These are phyloP conservation scores for Smittia sp. DNA, from an alignment of 2,888 invertebrate species.

Conservation along the genomic window DNA sequence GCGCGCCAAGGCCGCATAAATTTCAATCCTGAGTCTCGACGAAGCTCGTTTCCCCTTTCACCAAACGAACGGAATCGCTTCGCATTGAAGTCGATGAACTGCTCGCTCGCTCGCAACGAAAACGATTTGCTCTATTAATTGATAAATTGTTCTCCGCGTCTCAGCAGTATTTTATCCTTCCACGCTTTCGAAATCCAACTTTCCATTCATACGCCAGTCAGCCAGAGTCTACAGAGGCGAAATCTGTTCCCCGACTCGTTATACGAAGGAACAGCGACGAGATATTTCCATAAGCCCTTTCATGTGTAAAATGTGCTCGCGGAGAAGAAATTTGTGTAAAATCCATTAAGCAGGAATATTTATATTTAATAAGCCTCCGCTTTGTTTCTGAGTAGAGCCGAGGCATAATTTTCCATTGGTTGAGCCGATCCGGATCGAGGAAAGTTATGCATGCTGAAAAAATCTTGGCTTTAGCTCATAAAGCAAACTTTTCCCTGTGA, in stretches of 20 bases:
- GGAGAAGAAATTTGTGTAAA: conserved; percentile 1
- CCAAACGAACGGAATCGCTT: no score
- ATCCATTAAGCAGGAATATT: conserved; percentile 22
- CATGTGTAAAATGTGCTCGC: not conserved
- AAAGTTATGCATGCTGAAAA: not conserved
- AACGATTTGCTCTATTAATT: no score
- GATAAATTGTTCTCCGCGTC: no score
- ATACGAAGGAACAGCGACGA: no score
- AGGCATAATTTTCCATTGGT: not conserved
- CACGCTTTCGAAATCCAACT: not conserved
- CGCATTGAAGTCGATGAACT: no score
- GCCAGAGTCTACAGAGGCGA: no score
- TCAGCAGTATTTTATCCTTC: no score
- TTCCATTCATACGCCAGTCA: not conserved
- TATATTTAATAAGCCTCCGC: conserved; percentile 9
- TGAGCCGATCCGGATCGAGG: not conserved
- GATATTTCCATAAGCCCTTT: not conserved
- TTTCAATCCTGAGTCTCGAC: not conserved
- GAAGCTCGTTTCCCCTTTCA: not conserved
- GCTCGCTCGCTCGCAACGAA: no score
- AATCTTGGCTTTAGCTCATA: not conserved
- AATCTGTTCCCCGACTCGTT: no score
- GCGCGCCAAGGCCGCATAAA: not conserved
- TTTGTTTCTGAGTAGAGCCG: not conserved
- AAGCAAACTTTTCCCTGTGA: not conserved